A percentile compares a stretch with the other conserved stretches of the same genome.
phyloP scores from a whole-genome alignment of 2,888 invertebrate genomes.

The Helleia helle region DNA sequence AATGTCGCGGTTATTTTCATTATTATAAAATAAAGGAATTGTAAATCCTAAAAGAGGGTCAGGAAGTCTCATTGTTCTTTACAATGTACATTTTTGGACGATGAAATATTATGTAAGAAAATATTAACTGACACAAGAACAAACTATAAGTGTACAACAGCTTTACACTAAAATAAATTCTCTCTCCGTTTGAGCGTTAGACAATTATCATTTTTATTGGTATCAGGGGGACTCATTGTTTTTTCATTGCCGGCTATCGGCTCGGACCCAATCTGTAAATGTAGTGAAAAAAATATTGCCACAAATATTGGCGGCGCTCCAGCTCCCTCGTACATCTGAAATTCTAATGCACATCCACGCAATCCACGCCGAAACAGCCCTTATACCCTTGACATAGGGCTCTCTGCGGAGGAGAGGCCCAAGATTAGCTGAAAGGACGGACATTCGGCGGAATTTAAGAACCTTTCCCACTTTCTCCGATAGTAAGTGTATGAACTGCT shows the following conservation, averaged over 20 bases:
- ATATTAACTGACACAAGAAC: too few relatives aligned
- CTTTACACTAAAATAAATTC: too few relatives aligned
- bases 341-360: constrained; percentile 36
- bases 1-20: too few relatives aligned
- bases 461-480: not conserved
- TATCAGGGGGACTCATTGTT: not conserved
- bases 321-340: constrained; percentile 33
- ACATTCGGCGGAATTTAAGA: not conserved
- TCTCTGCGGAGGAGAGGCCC: not conserved
- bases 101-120: too few relatives aligned
- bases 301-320: constrained; percentile 40
- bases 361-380: constrained; percentile 7
- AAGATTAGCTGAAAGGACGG: constrained; percentile 5
- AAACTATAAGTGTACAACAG: too few relatives aligned
- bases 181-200: too few relatives aligned
- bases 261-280: constrained; percentile 35
- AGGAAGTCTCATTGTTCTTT: too few relatives aligned
- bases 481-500: not conserved
- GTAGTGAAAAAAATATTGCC: constrained; percentile 51
- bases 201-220: constrained; percentile 14
- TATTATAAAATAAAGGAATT: too few relatives aligned
- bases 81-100: too few relatives aligned
- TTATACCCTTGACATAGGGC: not conserved
- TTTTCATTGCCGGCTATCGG: constrained; percentile 5
- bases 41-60: too few relatives aligned